Percentiles rank a stretch among this genome's conserved stretches.
phyloP scores from a whole-genome alignment of 2,888 invertebrate species.

The Junonia oenone region DNA sequence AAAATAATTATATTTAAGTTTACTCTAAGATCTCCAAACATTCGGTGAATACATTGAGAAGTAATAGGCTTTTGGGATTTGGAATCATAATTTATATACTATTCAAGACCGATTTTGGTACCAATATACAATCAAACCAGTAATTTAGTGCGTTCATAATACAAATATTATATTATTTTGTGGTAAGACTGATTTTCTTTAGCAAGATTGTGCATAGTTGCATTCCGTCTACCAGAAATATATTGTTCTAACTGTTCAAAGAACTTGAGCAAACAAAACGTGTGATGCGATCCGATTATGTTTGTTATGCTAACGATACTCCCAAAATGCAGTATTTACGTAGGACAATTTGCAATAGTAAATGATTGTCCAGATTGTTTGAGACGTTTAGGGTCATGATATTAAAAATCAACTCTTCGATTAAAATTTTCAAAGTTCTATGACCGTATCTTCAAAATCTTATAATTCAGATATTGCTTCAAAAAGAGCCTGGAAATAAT shows the following conservation, averaged over 20 bases:
- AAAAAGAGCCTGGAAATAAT: background rate
- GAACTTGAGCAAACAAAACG: slow-evolving; percentile 14
- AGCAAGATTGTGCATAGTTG: background rate
- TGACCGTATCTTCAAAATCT: background rate
- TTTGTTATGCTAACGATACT: slow-evolving; percentile 27
- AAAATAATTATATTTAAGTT: too few relatives aligned
- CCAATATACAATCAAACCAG: too few relatives aligned
- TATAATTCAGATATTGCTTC: background rate
- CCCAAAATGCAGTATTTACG: background rate
- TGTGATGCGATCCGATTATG: slow-evolving; percentile 32
- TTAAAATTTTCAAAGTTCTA: background rate
- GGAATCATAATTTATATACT: too few relatives aligned
- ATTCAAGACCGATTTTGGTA: too few relatives aligned
- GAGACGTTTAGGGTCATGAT: too few relatives aligned
- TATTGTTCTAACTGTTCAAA: background rate
- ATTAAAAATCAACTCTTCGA: background rate
- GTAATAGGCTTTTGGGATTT: too few relatives aligned
- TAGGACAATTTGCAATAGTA: background rate
- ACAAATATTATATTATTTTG: too few relatives aligned
- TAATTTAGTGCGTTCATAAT: too few relatives aligned
- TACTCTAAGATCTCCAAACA: too few relatives aligned
- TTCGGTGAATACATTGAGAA: too few relatives aligned
- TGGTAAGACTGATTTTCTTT: background rate
- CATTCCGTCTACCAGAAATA: background rate
- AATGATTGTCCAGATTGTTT: too few relatives aligned